Evolutionary conservation across 2,113 vertebrate genomes (phyloP).

Genomic region (Corvus cornix): DNA sequence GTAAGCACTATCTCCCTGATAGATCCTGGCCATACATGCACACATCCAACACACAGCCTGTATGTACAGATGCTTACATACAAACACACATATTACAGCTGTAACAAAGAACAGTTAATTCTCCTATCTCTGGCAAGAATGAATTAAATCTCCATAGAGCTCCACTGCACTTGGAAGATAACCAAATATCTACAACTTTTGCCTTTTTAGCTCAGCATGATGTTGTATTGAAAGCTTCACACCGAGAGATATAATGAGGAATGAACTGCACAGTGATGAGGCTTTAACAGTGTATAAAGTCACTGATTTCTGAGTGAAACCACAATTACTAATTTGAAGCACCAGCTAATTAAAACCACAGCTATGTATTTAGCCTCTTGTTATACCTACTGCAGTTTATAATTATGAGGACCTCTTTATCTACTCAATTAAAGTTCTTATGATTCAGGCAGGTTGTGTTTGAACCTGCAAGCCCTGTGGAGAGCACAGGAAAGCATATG

Average conservation of each 20-base stretch:
- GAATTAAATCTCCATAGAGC: constrained; percentile 78
- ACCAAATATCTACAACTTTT: constrained; percentile 76
- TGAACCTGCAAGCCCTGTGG: constrained; percentile 64
- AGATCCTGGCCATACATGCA: background rate
- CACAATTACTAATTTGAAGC: constrained; percentile 89
- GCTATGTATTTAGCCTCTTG: constrained; percentile 88
- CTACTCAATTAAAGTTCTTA: constrained; percentile 81
- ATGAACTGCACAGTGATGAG: constrained; percentile 76
- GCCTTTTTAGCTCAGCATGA: constrained; percentile 73
- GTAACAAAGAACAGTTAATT: constrained; percentile 67
- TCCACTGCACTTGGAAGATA: constrained; percentile 78
- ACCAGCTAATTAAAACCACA: constrained; percentile 88
- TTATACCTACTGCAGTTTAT: constrained; percentile 86
- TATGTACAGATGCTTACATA: background rate
- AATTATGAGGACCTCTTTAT: constrained; percentile 86
- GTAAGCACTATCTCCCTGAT: constrained; percentile 23
- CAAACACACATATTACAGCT: background rate
- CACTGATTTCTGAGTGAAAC: constrained; percentile 84
- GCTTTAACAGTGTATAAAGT: constrained; percentile 77
- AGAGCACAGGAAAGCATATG: constrained; percentile 42
- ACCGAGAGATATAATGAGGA: constrained; percentile 77
- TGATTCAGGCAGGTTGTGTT: constrained; percentile 70
- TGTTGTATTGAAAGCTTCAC: constrained; percentile 76
- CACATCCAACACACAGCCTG: background rate
- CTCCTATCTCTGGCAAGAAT: constrained; percentile 69